Percentiles rank a stretch among this genome's conserved stretches.
Conservation (phyloP, 2,113 vertebrate species). For the Proterorhinus semilunaris region DNA sequence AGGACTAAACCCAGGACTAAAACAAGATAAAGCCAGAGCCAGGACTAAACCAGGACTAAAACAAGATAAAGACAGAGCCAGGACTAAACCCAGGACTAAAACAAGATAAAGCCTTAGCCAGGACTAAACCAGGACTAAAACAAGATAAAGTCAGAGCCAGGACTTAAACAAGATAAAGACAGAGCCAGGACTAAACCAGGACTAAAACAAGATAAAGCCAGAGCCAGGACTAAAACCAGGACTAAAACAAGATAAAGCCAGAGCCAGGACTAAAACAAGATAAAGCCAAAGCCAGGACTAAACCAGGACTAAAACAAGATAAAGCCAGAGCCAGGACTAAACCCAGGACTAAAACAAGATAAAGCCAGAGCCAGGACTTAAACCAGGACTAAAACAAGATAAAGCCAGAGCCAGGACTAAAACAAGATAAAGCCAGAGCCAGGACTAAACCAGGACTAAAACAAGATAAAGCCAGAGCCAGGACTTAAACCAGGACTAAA, state of each 20-base stretch:
- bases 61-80: neutral
- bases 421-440: no score
- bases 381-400: neutral
- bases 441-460: neutral
- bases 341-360: no score
- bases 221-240: neutral
- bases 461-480: neutral
- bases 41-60: neutral
- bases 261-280: neutral
- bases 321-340: neutral
- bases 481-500: no score
- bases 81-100: neutral
- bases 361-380: no score
- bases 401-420: neutral
- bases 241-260: neutral
- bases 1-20: neutral
- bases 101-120: no score
- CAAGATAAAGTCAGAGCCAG: neutral
- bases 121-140: neutral
- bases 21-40: no score
- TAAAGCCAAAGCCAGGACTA: no score
- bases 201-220: no score
- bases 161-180: no score
- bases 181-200: neutral
- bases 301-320: neutral